Conservation (phyloP, 2,113 vertebrate genomes). For the Sakesphorus luctuosus region DNA sequence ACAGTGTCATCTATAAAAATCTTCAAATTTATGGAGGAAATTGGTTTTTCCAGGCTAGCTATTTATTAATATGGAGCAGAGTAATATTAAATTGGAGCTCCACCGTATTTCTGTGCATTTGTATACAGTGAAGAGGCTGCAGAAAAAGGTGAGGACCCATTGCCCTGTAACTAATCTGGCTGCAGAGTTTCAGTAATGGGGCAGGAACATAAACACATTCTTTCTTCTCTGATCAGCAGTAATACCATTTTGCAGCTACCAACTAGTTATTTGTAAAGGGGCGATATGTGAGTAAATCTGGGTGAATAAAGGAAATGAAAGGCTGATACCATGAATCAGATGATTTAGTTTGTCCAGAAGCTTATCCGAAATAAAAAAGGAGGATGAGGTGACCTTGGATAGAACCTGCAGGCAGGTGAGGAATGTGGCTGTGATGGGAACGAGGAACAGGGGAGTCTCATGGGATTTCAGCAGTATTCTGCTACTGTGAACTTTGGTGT, state of each 20-base stretch:
- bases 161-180: background rate
- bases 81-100: background rate
- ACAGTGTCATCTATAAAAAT: constrained; percentile 17
- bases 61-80: constrained; percentile 7
- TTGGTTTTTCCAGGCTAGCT: constrained; percentile 16
- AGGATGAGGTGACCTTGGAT: background rate
- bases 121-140: background rate
- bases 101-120: constrained; percentile 12
- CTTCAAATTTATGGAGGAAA: constrained; percentile 38
- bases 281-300: background rate
- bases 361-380: background rate
- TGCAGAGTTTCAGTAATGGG: background rate
- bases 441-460: background rate
- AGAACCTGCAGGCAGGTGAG: background rate
- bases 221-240: background rate
- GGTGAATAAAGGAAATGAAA: background rate
- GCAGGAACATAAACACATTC: background rate
- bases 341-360: background rate
- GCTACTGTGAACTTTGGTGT: background rate
- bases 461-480: background rate
- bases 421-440: background rate
- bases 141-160: background rate
- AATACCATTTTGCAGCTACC: background rate
- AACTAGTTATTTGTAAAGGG: background rate
- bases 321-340: background rate